phyloP scores from a whole-genome alignment of 2,113 vertebrate genomes.

The Meleagris gallopavo region DNA sequence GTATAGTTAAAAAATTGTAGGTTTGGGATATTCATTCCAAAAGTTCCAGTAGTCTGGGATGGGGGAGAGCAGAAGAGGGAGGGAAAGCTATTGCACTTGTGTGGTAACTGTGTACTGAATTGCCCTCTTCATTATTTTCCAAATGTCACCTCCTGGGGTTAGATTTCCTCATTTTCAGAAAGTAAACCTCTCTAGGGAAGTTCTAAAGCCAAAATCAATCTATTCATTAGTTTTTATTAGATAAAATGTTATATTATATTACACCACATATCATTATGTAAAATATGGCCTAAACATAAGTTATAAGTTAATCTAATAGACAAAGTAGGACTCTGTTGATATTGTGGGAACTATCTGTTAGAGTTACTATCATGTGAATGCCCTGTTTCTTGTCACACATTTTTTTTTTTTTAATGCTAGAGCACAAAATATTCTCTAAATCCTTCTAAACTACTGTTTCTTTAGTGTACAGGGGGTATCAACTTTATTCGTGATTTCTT shows the following conservation, averaged over 20 bases:
- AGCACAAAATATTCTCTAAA: not conserved
- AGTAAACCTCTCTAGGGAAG: not conserved
- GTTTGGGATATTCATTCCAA: not conserved
- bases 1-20: not conserved
- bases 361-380: not conserved
- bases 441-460: not conserved
- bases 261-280: not conserved
- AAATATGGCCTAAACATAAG: not conserved
- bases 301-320: too few species aligned
- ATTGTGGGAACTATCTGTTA: not conserved
- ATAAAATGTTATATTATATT: not conserved
- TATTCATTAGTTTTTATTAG: not conserved
- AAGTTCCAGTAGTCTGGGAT: not conserved
- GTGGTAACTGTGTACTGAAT: not conserved
- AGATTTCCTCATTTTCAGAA: not conserved
- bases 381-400: not conserved
- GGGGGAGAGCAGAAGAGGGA: not conserved
- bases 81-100: not conserved
- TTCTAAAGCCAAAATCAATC: not conserved
- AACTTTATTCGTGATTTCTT: not conserved
- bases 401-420: not conserved
- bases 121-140: not conserved
- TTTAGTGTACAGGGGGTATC: not conserved
- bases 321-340: too few species aligned
- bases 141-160: not conserved